Conservation (phyloP, 2,113 vertebrate species). For the Pterocles gutturalis region DNA sequence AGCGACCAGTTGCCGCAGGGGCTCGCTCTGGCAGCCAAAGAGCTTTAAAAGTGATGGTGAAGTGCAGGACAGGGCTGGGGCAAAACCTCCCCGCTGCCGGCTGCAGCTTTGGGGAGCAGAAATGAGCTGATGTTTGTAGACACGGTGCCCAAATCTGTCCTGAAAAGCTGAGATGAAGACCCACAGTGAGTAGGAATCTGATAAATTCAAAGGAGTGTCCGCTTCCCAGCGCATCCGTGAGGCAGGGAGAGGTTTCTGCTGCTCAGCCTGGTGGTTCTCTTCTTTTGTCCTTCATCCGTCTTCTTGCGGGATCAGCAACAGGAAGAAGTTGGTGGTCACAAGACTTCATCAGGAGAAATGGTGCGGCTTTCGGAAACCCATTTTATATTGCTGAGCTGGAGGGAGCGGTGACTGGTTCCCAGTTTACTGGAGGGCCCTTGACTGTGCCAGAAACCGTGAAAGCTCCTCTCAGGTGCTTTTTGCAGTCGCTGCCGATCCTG, state of each 20-base stretch:
- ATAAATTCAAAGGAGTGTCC: background rate
- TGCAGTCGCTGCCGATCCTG: rapidly evolving
- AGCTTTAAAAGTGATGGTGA: background rate
- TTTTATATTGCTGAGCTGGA: background rate
- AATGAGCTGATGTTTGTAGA: background rate
- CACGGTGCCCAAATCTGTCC: rapidly evolving
- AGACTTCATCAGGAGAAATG: background rate
- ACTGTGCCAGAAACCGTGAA: background rate
- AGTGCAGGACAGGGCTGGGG: background rate
- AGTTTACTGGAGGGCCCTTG: background rate
- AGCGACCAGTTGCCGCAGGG: rapidly evolving
- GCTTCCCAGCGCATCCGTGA: background rate
- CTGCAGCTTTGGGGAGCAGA: background rate
- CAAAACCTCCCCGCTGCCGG: background rate
- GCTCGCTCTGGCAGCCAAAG: background rate
- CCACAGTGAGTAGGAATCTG: background rate
- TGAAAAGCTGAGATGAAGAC: background rate
- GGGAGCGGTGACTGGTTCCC: background rate
- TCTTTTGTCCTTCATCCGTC: background rate
- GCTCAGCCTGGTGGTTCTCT: background rate
- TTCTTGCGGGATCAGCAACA: background rate
- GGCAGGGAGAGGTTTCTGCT: background rate
- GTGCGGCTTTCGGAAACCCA: background rate
- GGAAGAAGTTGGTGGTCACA: background rate
- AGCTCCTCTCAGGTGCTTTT: background rate